A percentile compares a stretch with the other conserved stretches of the same genome.
phyloP scores from a whole-genome alignment of 2,888 invertebrate genomes.

The Nomada hirtipes region DNA sequence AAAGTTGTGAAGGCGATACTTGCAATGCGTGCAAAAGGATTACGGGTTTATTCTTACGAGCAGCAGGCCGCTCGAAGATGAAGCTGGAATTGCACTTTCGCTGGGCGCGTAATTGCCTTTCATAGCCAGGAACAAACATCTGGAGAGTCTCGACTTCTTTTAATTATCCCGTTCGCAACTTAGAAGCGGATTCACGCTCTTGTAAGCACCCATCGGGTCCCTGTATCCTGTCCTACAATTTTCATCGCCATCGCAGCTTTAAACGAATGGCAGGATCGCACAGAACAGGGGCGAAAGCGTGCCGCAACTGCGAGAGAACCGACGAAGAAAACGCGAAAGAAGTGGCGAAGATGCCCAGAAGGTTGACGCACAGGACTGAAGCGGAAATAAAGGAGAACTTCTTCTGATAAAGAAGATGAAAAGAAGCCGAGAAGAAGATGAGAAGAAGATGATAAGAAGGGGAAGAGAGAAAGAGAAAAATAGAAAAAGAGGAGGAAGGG shows the following conservation, averaged over 20 bases:
- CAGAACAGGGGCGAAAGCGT: neutral
- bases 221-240: neutral
- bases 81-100: neutral
- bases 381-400: neutral
- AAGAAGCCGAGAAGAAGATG: neutral
- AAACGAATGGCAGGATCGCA: neutral
- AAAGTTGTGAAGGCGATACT: neutral
- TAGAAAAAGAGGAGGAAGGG: conserved; percentile 7
- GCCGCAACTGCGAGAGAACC: neutral
- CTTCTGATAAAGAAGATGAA: neutral
- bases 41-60: neutral
- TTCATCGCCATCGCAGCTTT: neutral
- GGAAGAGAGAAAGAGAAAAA: neutral
- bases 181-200: neutral
- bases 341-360: neutral
- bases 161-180: neutral
- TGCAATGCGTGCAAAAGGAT: neutral
- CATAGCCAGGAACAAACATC: neutral
- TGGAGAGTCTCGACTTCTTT: neutral
- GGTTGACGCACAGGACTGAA: neutral
- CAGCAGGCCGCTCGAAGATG: neutral
- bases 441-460: neutral
- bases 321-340: neutral
- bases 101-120: neutral
- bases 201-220: neutral